Conservation (phyloP, 2,888 invertebrate species). For the Drosophila nr. medialis region DNA sequence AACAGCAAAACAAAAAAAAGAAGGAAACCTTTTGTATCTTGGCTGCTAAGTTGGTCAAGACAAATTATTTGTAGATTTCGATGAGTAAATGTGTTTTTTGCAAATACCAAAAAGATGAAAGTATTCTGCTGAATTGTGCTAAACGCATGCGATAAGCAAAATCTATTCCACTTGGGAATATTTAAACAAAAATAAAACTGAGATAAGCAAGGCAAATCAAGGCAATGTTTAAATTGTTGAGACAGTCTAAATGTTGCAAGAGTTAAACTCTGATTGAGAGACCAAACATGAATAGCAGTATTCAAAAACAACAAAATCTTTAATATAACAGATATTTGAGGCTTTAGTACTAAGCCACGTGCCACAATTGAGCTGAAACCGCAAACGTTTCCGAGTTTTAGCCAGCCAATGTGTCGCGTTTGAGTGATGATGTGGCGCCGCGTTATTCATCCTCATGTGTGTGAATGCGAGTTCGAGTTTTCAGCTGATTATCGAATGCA, state of each 20-base stretch:
- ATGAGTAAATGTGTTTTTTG: neutral
- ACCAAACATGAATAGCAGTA: neutral
- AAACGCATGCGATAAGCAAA: neutral
- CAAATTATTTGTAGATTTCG: neutral
- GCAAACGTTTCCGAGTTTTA: conserved; percentile 13
- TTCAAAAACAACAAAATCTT: neutral
- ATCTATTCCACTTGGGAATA: neutral
- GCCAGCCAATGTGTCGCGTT: conserved; percentile 37
- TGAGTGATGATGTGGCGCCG: conserved; percentile 60
- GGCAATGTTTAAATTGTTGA: neutral
- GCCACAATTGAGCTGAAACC: conserved; percentile 5
- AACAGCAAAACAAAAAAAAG: neutral
- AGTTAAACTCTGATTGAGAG: neutral
- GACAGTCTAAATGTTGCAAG: neutral
- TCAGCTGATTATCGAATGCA: conserved; percentile 61
- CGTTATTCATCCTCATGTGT: conserved; percentile 35
- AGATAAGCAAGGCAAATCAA: neutral
- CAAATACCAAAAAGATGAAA: neutral
- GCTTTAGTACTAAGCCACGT: neutral
- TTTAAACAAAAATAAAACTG: neutral
- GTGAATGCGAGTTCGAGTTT: conserved; percentile 11
- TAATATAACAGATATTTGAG: neutral
- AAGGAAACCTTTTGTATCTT: neutral
- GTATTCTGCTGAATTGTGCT: neutral
- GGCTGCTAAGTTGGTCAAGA: neutral